Evolutionary conservation across 2,797 vertebrate genomes (phyloP), one percentile per base, ranked within the genome.

Genomic region (Anguilla obscura): DNA sequence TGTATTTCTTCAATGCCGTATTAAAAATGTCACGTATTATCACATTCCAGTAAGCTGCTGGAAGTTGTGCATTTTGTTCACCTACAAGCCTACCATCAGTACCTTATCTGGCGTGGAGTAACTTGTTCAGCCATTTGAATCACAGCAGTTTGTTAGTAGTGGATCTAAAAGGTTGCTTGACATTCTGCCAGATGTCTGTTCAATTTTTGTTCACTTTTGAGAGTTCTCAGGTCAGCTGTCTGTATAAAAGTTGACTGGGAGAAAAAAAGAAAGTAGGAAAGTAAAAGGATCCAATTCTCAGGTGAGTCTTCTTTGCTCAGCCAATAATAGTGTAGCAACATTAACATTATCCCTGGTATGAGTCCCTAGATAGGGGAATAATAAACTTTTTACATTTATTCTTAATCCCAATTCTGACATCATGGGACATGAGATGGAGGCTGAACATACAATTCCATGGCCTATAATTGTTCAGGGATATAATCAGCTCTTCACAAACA

Each of bases 101-200:
- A 50, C 40, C 50, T 48, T 56, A 40, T 40, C 54, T 60, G 52
- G 30, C 16, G 16, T 7, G 33, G 56, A 85, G 52, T 7, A 50
- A 21, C 18, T 27, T 56, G 16, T 85, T 85, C 52, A 36, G 52
- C 45, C 40, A 7, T 48, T 74, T 66, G 9, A 66, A 52, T 86
- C 21, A 21, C 79, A 82, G 79, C 2, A 48, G 79, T 48, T 76
- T 82, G 79, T 82, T 82, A 36, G 21, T 48, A 21, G 79, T 82
- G 79, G 79, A 82, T 82, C 79, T 48, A 48, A 82, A 82, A 76
- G 71, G 71, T 40, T 76, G 71, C 71, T 24, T 76, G 79, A 45
- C 79, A 21, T 48, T 50, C 79, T 50, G 79, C 45, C 79, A 82
- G 45, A 82, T 50, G 45, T 36, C 71, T 24, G 79, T 48, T n/a